Evolutionary conservation across 2,113 vertebrate species (phyloP), one percentile per base, ranked within the genome.

Genomic region (Xenopus laevis): DNA sequence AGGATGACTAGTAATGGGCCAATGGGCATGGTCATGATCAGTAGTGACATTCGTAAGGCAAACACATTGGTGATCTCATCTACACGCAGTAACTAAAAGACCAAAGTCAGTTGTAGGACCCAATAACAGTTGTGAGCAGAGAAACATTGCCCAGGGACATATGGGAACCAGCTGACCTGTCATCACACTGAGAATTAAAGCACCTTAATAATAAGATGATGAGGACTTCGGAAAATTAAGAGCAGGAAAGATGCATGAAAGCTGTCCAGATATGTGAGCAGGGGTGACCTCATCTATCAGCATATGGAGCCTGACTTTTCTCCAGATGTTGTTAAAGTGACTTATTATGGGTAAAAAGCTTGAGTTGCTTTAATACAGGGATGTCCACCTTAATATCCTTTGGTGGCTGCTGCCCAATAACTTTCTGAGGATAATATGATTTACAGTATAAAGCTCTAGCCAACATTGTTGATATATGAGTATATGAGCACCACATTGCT

Each of bases 131-230:
- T 7, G 33, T 21, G 7, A 61, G 46, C 47, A 44, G 20, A 23
- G 44, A 65, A 50, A 60, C 27, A 52, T 30, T 13, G 47, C 10
- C 61, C 12, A 50, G 11, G 21, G 46, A 62, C 66, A 70, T 77
- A 57, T 77, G 74, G 67, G 45, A 30, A 46, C 18, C 74, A 77
- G 59, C 47, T 77, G 74, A 77, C 60, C 74, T 30, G 15, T 70
- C 23, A 27, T 2, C 23, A 27, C 23, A 27, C 23, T 27, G 23
- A 27, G 23, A 27, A 27, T 70, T 55, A 46, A 30, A 63, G 66
- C 55, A 27, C 18, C 66, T 62, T 59, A 53, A 63, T 63, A 63
- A 75, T 63, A 69, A 23, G 21, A 69, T 68, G 65, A 68, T 64
- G 30, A 66, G 17, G 63, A 20, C 11, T 68, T 46, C 50, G 33